Percentiles rank a stretch among this genome's conserved stretches.
Conservation (phyloP, 2,113 vertebrate genomes). For the Varanus komodoensis region DNA sequence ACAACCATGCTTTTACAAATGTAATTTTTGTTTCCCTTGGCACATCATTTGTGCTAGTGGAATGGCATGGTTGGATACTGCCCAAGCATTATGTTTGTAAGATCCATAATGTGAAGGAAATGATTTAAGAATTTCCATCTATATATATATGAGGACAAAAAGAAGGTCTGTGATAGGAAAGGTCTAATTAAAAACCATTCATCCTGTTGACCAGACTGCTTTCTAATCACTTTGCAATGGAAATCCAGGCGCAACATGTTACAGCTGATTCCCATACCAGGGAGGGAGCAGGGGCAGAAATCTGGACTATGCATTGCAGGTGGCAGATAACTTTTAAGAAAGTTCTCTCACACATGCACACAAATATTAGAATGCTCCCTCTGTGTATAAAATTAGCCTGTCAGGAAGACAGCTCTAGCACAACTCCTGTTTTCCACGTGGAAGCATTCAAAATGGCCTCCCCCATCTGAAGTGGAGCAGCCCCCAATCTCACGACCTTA, state of each 20-base stretch:
- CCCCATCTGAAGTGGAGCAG: background rate
- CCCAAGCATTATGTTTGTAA: no score
- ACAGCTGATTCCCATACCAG: background rate
- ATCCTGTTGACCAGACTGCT: background rate
- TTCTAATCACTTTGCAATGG: background rate
- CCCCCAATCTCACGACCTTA: background rate
- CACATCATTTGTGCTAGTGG: no score
- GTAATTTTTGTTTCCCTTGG: no score
- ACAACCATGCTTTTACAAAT: no score
- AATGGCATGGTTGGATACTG: no score
- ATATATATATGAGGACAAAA: background rate
- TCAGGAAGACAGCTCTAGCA: background rate
- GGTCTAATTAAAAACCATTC: background rate
- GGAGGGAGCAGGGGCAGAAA: background rate
- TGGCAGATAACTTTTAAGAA: background rate
- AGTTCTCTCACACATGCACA: background rate
- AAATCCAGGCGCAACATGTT: background rate
- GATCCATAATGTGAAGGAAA: background rate
- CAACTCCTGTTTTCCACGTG: background rate
- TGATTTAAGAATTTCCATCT: background rate
- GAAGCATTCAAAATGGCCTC: background rate
- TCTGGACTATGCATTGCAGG: background rate
- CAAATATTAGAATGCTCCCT: background rate
- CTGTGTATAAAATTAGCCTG: background rate
- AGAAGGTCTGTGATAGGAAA: background rate